phyloP scores from a whole-genome alignment of 2,797 vertebrate species.

The Yasuhikotakia modesta region DNA sequence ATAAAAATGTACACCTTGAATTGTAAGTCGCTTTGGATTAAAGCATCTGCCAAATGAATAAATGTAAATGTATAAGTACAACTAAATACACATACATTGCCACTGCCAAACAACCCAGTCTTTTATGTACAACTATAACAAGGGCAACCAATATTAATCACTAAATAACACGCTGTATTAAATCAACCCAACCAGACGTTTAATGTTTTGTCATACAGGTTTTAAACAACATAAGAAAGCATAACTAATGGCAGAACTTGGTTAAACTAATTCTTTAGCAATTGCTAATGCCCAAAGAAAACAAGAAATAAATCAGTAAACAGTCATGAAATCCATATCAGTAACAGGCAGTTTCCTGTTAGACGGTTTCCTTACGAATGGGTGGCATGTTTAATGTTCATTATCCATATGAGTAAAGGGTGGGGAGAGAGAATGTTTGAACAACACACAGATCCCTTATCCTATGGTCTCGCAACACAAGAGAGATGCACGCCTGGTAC shows the following conservation, averaged over 20 bases:
- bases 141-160: too few species aligned
- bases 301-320: not conserved
- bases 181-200: too few species aligned
- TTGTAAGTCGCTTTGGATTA: too few species aligned
- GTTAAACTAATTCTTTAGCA: not conserved
- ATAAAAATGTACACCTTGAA: too few species aligned
- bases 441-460: not conserved
- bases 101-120: too few species aligned
- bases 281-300: not conserved
- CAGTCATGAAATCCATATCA: not conserved
- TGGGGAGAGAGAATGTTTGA: constrained; percentile 8
- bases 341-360: not conserved
- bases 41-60: too few species aligned
- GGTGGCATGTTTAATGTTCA: not conserved
- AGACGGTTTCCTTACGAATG: not conserved
- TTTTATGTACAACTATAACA: too few species aligned
- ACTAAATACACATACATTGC: too few species aligned
- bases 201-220: too few species aligned
- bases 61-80: too few species aligned
- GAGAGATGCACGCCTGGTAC: constrained; percentile 2
- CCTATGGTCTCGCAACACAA: not conserved
- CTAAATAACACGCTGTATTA: too few species aligned
- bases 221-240: not conserved
- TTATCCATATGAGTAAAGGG: constrained; percentile 7
- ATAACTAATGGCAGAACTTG: not conserved